These are phyloP conservation scores for Aporophyla nigra DNA, from an alignment of 2,888 invertebrate genomes.

Conservation along the genomic window DNA sequence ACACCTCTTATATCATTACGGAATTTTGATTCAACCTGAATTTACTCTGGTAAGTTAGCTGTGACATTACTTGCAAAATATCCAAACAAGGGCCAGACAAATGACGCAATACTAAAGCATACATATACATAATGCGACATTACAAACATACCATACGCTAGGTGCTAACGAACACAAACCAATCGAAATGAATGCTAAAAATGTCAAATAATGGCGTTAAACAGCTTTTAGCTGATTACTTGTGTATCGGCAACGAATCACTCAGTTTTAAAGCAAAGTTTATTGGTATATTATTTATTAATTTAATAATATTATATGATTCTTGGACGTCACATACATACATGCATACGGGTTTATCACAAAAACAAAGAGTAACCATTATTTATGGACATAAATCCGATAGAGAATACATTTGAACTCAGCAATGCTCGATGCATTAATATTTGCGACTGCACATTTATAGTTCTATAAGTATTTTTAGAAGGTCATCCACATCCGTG, in stretches of 20 bases:
- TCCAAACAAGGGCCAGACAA: slow-evolving; percentile 38
- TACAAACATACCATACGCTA: slow-evolving; percentile 28
- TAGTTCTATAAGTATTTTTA: slow-evolving; percentile 22
- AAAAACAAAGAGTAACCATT: not conserved
- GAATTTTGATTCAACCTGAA: slow-evolving; percentile 8
- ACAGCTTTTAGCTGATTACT: not conserved
- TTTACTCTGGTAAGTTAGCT: not conserved
- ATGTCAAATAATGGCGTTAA: slow-evolving; percentile 13
- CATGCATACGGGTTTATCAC: too few relatives aligned
- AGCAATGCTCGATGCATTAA: not conserved
- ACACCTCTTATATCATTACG: too few relatives aligned
- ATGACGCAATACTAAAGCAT: slow-evolving; percentile 50
- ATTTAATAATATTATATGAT: not conserved
- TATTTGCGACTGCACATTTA: slow-evolving; percentile 11
- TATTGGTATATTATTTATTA: not conserved
- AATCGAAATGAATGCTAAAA: slow-evolving; percentile 32
- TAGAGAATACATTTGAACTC: not conserved
- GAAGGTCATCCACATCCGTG: slow-evolving; percentile 43
- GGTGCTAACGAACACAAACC: slow-evolving; percentile 29
- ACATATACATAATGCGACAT: slow-evolving; percentile 40
- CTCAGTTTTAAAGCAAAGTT: not conserved
- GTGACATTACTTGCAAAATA: slow-evolving; percentile 25
- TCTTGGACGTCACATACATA: not conserved
- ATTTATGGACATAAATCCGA: not conserved
- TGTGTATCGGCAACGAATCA: not conserved